Base-by-base conservation (phyloP, 2,113 vertebrate species). In the Thymallus thymallus region DNA sequence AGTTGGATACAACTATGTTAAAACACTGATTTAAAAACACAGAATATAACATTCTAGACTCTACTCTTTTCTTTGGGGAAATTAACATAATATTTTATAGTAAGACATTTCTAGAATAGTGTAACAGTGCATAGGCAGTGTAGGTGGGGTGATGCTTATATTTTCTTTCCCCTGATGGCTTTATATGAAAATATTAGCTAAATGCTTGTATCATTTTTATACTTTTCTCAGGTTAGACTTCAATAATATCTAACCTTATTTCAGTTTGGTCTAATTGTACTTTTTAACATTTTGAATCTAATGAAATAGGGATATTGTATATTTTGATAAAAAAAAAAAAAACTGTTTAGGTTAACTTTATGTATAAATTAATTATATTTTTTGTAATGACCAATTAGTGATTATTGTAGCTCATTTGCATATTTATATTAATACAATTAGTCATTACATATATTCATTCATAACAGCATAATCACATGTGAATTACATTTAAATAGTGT, bases 391-490 rank as follows among this genome's bases (percentile, higher is more conserved):
- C 18, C 18, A 1, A 72, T n/a, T 64, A 26, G 10, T 35, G 72
- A 80, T 67, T 18, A 24, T 64, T 63, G 4, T 0, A 62, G 41
- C 35, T 32, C 6, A 77, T 84, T 75, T 75, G 41, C 61, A 78
- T 56, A 60, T 71, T 74, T 0, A 41, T 30, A 22, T 2, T 68
- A 75, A 13, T 72, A 65, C 45, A 64, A 65, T 71, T 69, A 79
- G 16, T 46, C 30, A 29, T 46, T 69, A 3, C 48, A 75, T 79
- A 45, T 84, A 16, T 56, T 75, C 63, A 16, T 69, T 46, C 46
- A 29, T 46, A 82, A 82, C 75, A 63, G 81, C 18, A 56, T 61
- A 69, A 16, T 74, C 71, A 62, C 23, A 16, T 63, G 46, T 63
- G 2, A 79, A 70, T 69, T 80, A 6, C 14, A 61, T 18, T 71